phyloP scores from a whole-genome alignment of 2,888 invertebrate genomes.

The Eilema depressum region DNA sequence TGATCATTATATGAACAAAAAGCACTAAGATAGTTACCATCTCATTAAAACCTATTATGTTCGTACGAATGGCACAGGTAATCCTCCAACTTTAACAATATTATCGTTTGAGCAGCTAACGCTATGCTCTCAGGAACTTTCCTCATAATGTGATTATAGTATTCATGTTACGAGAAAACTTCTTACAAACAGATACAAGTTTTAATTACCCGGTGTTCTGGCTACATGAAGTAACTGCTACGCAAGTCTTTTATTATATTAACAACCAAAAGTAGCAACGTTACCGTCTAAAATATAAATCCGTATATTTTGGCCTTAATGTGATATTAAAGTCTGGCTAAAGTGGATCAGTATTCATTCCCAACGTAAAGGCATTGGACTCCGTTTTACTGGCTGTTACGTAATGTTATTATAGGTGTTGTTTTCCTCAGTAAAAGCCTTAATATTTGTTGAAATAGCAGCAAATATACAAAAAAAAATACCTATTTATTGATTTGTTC shows the following conservation, averaged over 20 bases:
- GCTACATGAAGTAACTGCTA: background rate
- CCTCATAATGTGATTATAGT: constrained; percentile 23
- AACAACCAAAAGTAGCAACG: background rate
- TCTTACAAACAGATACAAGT: constrained; percentile 9
- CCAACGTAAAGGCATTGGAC: constrained; percentile 3
- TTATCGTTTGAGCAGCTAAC: constrained; percentile 13
- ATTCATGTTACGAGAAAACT: constrained; percentile 32
- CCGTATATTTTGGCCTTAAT: constrained; percentile 17
- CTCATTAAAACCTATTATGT: background rate
- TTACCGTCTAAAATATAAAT: background rate
- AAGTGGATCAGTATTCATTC: constrained; percentile 22
- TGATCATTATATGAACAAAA: background rate
- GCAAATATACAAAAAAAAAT: background rate
- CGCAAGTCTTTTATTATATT: background rate
- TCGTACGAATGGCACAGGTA: background rate
- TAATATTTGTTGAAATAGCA: background rate
- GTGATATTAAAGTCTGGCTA: constrained; percentile 21
- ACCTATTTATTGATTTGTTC: too few species aligned
- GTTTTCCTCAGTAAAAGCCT: background rate
- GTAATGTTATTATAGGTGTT: background rate
- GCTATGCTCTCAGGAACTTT: constrained; percentile 20
- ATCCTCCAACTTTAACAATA: background rate
- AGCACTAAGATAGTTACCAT: background rate
- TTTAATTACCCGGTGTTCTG: constrained; percentile 6
- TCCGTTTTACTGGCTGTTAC: background rate